Percentiles rank a stretch among this genome's conserved stretches.
phyloP scores from a whole-genome alignment of 35 echinoderm and acorn worm genomes.

The Lytechinus variegatus region DNA sequence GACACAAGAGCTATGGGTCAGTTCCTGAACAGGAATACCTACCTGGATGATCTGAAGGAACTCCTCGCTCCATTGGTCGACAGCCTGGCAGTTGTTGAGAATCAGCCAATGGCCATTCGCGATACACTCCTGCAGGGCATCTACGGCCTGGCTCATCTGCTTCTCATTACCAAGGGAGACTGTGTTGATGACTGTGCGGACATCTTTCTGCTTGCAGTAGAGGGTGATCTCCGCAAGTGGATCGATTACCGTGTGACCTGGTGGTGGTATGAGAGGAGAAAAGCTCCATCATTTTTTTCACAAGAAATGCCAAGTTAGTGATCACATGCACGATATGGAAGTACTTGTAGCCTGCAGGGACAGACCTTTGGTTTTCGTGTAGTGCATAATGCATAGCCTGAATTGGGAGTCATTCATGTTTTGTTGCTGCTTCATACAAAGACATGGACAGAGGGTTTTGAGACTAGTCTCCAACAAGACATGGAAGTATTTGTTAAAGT shows the following conservation, averaged over 20 bases:
- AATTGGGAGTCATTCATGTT: too few species aligned
- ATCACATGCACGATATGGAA: too few species aligned
- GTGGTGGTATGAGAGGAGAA: background rate
- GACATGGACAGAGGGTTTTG: too few species aligned
- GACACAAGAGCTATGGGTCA: background rate
- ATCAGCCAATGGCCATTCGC: conserved; percentile 77
- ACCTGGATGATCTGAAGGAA: conserved; percentile 76
- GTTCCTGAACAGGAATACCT: background rate
- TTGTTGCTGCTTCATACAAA: too few species aligned
- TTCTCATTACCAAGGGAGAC: conserved; percentile 73
- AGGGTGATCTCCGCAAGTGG: conserved; percentile 51
- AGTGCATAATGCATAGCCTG: too few species aligned
- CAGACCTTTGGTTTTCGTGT: too few species aligned
- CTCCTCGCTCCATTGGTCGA: conserved; percentile 56
- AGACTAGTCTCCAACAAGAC: too few species aligned
- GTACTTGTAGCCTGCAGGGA: too few species aligned
- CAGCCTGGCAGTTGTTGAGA: conserved; percentile 83
- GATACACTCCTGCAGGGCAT: conserved; percentile 68
- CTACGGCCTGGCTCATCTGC: conserved; percentile 60
- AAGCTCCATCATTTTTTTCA: too few species aligned
- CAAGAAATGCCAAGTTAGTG: too few species aligned
- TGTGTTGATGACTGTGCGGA: conserved; percentile 54
- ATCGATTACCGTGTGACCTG: conserved; percentile 61
- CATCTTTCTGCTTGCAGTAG: conserved; percentile 28
- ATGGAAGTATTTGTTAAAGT: too few species aligned